Conservation (phyloP, 2,888 invertebrate species). For the Hirtodrosophila alboralis region DNA sequence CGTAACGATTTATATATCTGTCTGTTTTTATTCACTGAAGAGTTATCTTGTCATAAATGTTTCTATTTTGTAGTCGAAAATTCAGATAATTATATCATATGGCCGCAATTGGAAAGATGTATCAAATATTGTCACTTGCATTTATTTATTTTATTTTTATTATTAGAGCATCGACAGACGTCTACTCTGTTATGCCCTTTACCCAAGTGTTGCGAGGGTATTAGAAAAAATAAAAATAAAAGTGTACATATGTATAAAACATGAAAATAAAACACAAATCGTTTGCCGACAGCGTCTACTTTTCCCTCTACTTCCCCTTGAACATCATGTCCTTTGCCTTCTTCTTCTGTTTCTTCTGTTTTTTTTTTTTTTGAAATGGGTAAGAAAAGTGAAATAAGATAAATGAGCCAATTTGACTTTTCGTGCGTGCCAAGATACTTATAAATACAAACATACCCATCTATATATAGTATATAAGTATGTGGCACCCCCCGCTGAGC, state of each 20-base stretch:
- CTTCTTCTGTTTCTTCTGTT: slow-evolving; percentile 1
- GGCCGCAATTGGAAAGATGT: too few relatives aligned
- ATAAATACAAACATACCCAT: background rate
- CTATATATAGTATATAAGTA: background rate
- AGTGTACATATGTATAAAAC: slow-evolving; percentile 2
- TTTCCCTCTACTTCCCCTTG: background rate
- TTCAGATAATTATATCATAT: too few relatives aligned
- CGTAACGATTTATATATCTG: too few relatives aligned
- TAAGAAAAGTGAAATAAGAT: slow-evolving; percentile 67
- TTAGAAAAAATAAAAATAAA: slow-evolving; percentile 6
- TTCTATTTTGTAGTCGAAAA: too few relatives aligned
- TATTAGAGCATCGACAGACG: too few relatives aligned
- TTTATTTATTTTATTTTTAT: too few relatives aligned
- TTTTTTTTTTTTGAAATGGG: slow-evolving; percentile 42
- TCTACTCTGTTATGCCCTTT: too few relatives aligned
- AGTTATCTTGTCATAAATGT: too few relatives aligned
- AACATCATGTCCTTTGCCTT: slow-evolving; percentile 1
- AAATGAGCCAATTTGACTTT: slow-evolving; percentile 67
- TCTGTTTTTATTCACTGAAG: too few relatives aligned
- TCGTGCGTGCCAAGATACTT: slow-evolving; percentile 34
- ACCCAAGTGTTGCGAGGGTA: too few relatives aligned
- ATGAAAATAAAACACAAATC: slow-evolving; percentile 25
- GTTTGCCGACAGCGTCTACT: slow-evolving; percentile 16
- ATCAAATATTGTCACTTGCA: too few relatives aligned
- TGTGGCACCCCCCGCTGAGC: too few relatives aligned